Evolutionary conservation across 2,797 vertebrate genomes (phyloP).

Genomic region (Enteromius unitaeniatus): DNA sequence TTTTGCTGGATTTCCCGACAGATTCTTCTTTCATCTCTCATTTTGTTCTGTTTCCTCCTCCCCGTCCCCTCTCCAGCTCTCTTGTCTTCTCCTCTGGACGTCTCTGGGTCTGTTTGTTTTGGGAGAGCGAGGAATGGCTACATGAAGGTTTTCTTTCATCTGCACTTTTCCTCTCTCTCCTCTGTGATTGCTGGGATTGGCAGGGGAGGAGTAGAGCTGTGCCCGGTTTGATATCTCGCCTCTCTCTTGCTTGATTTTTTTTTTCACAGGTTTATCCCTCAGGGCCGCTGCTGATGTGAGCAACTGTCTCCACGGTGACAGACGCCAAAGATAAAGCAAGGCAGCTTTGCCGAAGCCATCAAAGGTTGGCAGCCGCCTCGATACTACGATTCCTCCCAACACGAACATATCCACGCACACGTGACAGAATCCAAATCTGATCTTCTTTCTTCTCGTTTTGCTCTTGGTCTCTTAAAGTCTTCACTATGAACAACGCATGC

Average conservation of each 20-base stretch:
- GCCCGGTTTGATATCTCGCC: slow-evolving; percentile 59
- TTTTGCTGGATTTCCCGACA: background rate
- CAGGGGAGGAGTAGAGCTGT: slow-evolving; percentile 56
- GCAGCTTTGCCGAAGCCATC: slow-evolving; percentile 67
- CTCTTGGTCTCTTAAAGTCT: slow-evolving; percentile 47
- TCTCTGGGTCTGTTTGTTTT: slow-evolving; percentile 45
- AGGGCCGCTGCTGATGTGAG: slow-evolving; percentile 75
- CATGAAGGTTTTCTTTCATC: slow-evolving; percentile 55
- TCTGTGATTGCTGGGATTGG: slow-evolving; percentile 60
- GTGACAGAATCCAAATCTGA: slow-evolving; percentile 60
- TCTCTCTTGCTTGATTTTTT: slow-evolving; percentile 37
- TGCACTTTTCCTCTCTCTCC: slow-evolving; percentile 43
- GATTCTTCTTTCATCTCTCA: background rate
- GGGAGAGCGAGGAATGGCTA: slow-evolving; percentile 33
- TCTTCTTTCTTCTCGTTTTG: slow-evolving; percentile 45
- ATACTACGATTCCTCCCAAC: slow-evolving; percentile 17
- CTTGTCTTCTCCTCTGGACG: slow-evolving; percentile 28
- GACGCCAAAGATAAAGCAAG: slow-evolving; percentile 73
- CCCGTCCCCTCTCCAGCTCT: background rate
- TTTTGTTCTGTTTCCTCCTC: background rate
- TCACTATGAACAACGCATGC: slow-evolving; percentile 28
- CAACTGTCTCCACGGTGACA: slow-evolving; percentile 79
- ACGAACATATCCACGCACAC: slow-evolving; percentile 16
- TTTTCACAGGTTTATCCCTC: slow-evolving; percentile 67
- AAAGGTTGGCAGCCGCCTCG: slow-evolving; percentile 67